These are phyloP conservation scores for Zingel zingel DNA, from an alignment of 2,113 vertebrate species.

Conservation along the genomic window DNA sequence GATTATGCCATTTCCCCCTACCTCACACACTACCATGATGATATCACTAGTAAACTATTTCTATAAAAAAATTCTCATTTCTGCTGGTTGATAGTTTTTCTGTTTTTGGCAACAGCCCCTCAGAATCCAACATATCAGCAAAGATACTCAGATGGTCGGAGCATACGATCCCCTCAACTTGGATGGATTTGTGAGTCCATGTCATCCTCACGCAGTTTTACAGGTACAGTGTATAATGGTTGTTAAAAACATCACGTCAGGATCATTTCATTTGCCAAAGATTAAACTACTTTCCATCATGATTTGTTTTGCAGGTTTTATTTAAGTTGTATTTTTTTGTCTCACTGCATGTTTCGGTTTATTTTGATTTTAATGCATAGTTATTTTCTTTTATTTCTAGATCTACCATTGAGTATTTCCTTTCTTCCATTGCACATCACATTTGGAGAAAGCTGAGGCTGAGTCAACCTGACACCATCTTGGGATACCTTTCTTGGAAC, in stretches of 20 bases:
- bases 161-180: constrained; percentile 27
- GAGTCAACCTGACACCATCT: constrained; percentile 74
- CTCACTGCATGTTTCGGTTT: constrained; percentile 58
- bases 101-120: constrained; percentile 65
- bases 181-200: constrained; percentile 61
- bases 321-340: constrained; percentile 44
- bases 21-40: neutral
- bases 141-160: constrained; percentile 37
- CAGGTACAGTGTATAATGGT: constrained; percentile 71
- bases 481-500: constrained; percentile 74
- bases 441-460: constrained; percentile 78
- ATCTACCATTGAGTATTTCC: constrained; percentile 78
- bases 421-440: constrained; percentile 76
- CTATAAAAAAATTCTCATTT: neutral
- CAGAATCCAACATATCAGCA: constrained; percentile 45
- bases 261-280: constrained; percentile 35
- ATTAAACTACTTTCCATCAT: constrained; percentile 6
- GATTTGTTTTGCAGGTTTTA: constrained; percentile 35
- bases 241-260: neutral
- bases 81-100: constrained; percentile 8
- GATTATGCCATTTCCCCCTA: neutral
- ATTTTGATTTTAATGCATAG: constrained; percentile 53
- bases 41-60: neutral
- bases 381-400: constrained; percentile 81
- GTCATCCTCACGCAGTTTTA: constrained; percentile 45